Percentiles rank a stretch among this genome's conserved stretches.
Conservation (phyloP, 2,797 vertebrate species). For the Phataginus tricuspis region DNA sequence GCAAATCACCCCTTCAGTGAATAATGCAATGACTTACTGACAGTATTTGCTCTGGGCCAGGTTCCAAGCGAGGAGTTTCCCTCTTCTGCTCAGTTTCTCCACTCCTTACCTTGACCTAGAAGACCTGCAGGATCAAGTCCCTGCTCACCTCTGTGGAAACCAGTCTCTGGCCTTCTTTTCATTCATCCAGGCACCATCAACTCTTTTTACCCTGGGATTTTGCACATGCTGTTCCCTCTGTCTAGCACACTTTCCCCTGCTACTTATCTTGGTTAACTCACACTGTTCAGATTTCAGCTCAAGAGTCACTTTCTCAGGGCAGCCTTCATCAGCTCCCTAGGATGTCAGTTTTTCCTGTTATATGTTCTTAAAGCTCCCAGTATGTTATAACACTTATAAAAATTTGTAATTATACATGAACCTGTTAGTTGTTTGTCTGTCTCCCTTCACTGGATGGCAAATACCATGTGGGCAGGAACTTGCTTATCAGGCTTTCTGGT, state of each 20-base stretch:
- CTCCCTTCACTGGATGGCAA: not conserved
- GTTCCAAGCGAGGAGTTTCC: not conserved
- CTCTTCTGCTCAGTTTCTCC: not conserved
- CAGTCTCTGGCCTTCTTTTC: not conserved
- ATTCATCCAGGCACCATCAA: not conserved
- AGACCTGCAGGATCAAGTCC: not conserved
- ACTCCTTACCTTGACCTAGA: not conserved
- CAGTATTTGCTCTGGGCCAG: not conserved
- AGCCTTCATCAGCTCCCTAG: not conserved
- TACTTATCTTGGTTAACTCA: constrained; percentile 4
- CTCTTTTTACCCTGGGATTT: constrained; percentile 9
- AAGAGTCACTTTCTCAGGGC: not conserved
- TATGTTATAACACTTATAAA: not conserved
- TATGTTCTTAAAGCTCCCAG: not conserved
- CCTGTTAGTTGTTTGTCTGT: constrained; percentile 18
- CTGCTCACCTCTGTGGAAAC: not conserved
- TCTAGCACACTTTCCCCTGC: not conserved
- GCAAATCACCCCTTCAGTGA: constrained; percentile 7
- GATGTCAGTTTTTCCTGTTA: not conserved
- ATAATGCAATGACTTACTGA: not conserved
- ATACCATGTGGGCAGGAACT: constrained; percentile 31
- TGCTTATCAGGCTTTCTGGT: constrained; percentile 7
- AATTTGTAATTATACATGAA: constrained; percentile 1
- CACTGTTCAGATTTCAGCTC: constrained; percentile 22
- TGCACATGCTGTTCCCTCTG: not conserved